These are phyloP conservation scores for Lynx canadensis DNA, from an alignment of 2,113 vertebrate genomes.

Conservation along the genomic window DNA sequence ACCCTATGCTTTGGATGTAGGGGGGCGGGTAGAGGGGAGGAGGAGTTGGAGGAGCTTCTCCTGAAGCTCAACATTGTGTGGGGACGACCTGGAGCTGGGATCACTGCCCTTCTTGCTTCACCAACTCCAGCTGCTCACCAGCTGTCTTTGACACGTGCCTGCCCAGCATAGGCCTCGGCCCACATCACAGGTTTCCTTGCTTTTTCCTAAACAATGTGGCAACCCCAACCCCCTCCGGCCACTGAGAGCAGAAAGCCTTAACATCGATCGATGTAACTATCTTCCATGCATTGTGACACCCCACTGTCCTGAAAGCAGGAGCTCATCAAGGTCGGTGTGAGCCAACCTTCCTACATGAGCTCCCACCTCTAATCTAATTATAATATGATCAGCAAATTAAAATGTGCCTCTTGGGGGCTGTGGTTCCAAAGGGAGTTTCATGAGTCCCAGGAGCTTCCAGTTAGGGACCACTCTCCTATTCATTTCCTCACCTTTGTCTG, in stretches of 20 bases:
- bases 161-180: slow-evolving; percentile 24
- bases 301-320: slow-evolving; percentile 70
- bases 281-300: slow-evolving; percentile 47
- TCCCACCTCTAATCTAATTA: slow-evolving; percentile 71
- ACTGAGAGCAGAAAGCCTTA: slow-evolving; percentile 73
- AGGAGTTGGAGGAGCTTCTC: background rate
- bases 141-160: background rate
- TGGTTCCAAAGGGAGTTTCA: slow-evolving; percentile 51
- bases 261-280: slow-evolving; percentile 51
- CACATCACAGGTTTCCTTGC: slow-evolving; percentile 56
- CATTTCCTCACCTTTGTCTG: slow-evolving; percentile 44
- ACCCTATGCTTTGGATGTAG: slow-evolving; percentile 37
- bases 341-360: slow-evolving; percentile 53
- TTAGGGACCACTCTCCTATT: background rate
- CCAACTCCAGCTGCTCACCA: slow-evolving; percentile 78
- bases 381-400: slow-evolving; percentile 77
- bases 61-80: slow-evolving; percentile 44
- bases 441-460: slow-evolving; percentile 16
- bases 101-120: slow-evolving; percentile 86
- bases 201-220: slow-evolving; percentile 67
- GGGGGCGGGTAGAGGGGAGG: background rate
- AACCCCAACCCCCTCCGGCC: slow-evolving; percentile 34
- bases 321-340: slow-evolving; percentile 58
- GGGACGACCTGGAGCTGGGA: slow-evolving; percentile 82
- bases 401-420: slow-evolving; percentile 36